Evolutionary conservation across 92 coral and sea anemone species (phyloP).

Genomic region (Parazoanthus atlanticus): DNA sequence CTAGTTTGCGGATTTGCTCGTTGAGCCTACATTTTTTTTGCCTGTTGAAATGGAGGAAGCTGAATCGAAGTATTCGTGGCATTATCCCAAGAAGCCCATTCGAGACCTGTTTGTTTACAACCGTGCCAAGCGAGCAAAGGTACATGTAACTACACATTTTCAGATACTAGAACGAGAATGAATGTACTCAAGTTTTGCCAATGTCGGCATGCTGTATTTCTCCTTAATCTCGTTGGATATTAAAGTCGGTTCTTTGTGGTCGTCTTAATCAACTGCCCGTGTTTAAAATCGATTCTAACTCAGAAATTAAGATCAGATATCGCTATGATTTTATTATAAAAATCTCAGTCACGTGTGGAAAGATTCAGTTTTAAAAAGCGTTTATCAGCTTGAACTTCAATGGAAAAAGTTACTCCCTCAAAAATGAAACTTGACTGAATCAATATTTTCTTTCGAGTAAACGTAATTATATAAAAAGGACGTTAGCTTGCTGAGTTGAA

Average conservation of each 20-base stretch:
- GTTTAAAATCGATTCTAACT: background rate
- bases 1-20: background rate
- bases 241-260: background rate
- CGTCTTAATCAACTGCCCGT: background rate
- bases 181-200: background rate
- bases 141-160: background rate
- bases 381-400: no score
- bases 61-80: background rate
- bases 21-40: background rate
- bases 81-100: conserved; percentile 17
- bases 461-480: no score
- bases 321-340: background rate
- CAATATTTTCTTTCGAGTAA: no score
- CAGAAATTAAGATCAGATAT: background rate
- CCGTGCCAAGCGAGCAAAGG: conserved; percentile 19
- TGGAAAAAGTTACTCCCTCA: no score
- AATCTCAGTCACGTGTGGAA: no score
- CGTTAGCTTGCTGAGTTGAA: no score
- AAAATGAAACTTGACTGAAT: no score
- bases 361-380: no score
- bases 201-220: background rate
- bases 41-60: conserved; percentile 5
- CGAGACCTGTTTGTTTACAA: conserved; percentile 8
- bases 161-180: background rate
- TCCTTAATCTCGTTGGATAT: background rate